Conservation (phyloP, 2,113 vertebrate genomes). For the Chascanopsetta lugubris region DNA sequence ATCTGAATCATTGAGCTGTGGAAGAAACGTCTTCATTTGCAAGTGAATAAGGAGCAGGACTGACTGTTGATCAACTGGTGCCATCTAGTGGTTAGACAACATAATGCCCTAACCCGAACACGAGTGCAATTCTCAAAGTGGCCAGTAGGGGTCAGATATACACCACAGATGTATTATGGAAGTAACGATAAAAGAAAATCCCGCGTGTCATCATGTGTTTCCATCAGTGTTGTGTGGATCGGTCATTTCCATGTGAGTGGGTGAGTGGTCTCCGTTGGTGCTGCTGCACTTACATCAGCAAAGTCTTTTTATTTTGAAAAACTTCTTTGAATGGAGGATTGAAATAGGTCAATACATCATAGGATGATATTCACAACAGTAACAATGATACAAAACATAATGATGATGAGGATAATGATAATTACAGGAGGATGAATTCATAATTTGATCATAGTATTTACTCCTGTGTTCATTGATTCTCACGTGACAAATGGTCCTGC, state of each 20-base stretch:
- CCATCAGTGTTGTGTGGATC: not conserved
- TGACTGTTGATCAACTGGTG: not conserved
- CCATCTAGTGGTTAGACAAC: slow-evolving; percentile 46
- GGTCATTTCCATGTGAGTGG: not conserved
- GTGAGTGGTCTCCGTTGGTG: too few species aligned
- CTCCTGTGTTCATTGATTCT: too few species aligned
- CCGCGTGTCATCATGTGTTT: not conserved
- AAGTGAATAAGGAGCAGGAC: not conserved
- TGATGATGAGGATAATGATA: too few species aligned
- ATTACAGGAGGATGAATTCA: too few species aligned
- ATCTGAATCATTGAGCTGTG: not conserved
- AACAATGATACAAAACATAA: too few species aligned
- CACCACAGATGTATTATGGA: not conserved
- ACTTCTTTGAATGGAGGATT: too few species aligned
- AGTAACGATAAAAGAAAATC: not conserved
- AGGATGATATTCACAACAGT: too few species aligned
- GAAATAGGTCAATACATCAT: too few species aligned
- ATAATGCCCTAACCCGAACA: not conserved
- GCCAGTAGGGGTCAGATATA: slow-evolving; percentile 47
- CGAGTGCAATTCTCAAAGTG: not conserved
- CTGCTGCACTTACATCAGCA: too few species aligned
- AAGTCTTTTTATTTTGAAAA: too few species aligned
- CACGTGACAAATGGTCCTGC: too few species aligned
- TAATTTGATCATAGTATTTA: too few species aligned
- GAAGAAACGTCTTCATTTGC: not conserved